Evolutionary conservation across 1,140 invertebrate species (phyloP), one percentile per base, ranked within the genome.

Genomic region (Trinorchestia longiramus): DNA sequence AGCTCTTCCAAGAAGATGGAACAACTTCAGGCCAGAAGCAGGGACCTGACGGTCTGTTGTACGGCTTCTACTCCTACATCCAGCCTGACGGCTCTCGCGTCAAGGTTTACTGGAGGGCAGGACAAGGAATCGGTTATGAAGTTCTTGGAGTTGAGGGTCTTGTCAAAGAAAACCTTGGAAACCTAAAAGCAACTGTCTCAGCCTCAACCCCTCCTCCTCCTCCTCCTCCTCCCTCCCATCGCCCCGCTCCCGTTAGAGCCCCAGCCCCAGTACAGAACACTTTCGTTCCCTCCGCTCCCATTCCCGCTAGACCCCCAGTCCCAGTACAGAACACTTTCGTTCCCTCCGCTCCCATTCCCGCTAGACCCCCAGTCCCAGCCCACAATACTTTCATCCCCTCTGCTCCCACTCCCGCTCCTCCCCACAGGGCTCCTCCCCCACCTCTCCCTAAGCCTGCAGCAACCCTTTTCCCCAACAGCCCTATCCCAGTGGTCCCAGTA

Each of bases 1-100:
- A 96, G 42, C 96, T 96, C 40, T 53, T 95, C 43, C 96, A 96
- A 87, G 96, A 96, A 90, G 96, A 96, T 44, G 96, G 96, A 36
- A 96, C 96, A 17, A 95, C 96, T 11, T 91, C 96, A 42, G 96
- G 96, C 41, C 96, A 96, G 96, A 96, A 96, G 45, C 95, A 96
- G 40, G 96, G 96, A 3, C 96, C 96, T 44, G 96, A 96, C 53
- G 96, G 96, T 40, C 95, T 96, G 43, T 95, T 96, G 42, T 96
- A 96, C 90, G 96, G 96, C 4, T 96, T 96, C 95, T 96, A 96
- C 96, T 96, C 96, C 0, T 96, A 96, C 96, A 6, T 96, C 8
- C 96, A 96, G 87, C 87, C 96, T 41, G 96, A 96, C 44, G 96
- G 96, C 95, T 96, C 95, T 62, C 95, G 95, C 43, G 96, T 96